Evolutionary conservation across 2,888 invertebrate genomes (phyloP).

Genomic region (Alloplasta piceator): DNA sequence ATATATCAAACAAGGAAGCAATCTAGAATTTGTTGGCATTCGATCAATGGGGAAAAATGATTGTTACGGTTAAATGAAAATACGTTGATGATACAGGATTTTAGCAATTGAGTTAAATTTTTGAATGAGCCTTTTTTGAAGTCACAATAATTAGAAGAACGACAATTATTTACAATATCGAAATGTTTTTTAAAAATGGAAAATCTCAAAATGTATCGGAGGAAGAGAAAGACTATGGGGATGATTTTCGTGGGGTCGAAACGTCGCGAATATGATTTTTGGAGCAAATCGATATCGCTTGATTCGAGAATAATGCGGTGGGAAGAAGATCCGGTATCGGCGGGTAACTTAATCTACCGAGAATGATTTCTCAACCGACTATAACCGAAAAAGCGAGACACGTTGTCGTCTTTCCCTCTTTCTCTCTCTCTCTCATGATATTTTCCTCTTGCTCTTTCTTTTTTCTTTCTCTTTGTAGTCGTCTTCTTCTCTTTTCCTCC

Average conservation of each 20-base stretch:
- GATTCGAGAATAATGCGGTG: slow-evolving; percentile 26
- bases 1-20: too few species aligned
- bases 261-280: not conserved
- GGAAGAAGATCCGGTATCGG: slow-evolving; percentile 59
- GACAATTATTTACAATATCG: too few species aligned
- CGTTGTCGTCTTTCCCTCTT: slow-evolving; percentile 61
- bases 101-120: too few species aligned
- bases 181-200: slow-evolving; percentile 9
- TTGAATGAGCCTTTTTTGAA: too few species aligned
- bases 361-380: slow-evolving; percentile 80
- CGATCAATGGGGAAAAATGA: too few species aligned
- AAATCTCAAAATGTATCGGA: not conserved
- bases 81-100: too few species aligned
- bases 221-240: not conserved
- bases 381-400: slow-evolving; percentile 66
- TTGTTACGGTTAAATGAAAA: too few species aligned
- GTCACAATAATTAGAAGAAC: too few species aligned
- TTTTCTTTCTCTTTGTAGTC: slow-evolving; percentile 12
- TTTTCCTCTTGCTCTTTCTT: slow-evolving; percentile 23
- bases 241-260: not conserved
- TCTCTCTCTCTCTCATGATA: slow-evolving; percentile 26
- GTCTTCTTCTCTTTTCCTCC: slow-evolving; percentile 28
- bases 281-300: not conserved
- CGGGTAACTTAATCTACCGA: slow-evolving; percentile 77
- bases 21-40: too few species aligned